Base-by-base conservation (phyloP, 2,797 vertebrate species). In the Notolepis coatsorum region DNA sequence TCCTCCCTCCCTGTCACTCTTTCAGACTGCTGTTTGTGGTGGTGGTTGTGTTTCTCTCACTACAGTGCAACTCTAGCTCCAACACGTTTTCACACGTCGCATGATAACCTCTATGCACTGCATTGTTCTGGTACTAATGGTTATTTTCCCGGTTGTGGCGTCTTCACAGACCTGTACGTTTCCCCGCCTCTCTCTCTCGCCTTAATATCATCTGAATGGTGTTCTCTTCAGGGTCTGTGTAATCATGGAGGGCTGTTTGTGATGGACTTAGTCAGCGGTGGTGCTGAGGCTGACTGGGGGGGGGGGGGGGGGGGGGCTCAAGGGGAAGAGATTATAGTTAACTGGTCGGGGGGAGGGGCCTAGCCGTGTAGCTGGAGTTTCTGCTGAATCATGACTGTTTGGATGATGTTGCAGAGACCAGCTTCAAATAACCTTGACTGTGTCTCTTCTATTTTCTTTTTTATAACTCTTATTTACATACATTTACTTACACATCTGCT, bases 371-470 rank as follows among this genome's bases (percentile, higher is more conserved):
- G 65, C 54, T 20, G 27, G 1, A 69, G 51, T 45, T 37, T 71
- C 46, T 72, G 73, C 71, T 80, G 70, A 83, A 50, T 86, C 79
- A 73, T 59, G 63, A 76, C 64, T 39, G 60, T 67, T 61, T 46
- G 15, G 48, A 65, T 81, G 65, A 77, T 63, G 38, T 57, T 59
- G 65, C 54, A 62, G 2, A 79, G 51, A 45, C n/a, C 38, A 65
- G 21, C 30, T 69, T 72, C 42, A 62, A 75, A 74, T 72, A 79
- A 82, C 79, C 59, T 74, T 57, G 62, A 42, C 25, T 41, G 47
- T 65, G 58, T 18, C 13, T 48, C 52, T 54, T 53, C 18, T 21
- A 50, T 51, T 65, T n/a, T n/a, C n/a, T n/a, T n/a, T n/a, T 73
- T 60, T 37, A 49, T 53, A 67, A 24, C 1, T 17, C 12, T 55